Evolutionary conservation across 2,113 vertebrate species (phyloP).

Genomic region (Thoracochromis brauschi): DNA sequence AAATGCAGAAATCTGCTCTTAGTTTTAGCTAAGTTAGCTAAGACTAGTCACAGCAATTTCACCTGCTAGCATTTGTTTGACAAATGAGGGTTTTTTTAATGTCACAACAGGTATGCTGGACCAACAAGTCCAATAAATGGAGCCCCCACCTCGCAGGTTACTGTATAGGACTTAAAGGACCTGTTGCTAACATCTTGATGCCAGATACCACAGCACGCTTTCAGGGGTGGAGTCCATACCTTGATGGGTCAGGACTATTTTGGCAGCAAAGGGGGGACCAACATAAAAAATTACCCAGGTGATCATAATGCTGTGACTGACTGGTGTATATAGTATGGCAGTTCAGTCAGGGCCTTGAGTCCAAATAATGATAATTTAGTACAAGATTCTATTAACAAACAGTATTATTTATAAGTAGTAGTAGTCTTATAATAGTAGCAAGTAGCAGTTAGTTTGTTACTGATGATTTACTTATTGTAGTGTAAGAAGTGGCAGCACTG

Average conservation of each 20-base stretch:
- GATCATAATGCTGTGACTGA: not conserved
- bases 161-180: not conserved
- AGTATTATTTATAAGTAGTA: not conserved
- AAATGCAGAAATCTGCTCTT: rapidly evolving
- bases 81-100: rapidly evolving
- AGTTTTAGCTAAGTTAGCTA: not conserved
- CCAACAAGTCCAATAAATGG: not conserved
- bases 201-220: rapidly evolving
- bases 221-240: not conserved
- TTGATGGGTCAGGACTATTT: not conserved
- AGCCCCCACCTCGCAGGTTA: not conserved
- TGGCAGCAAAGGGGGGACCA: not conserved
- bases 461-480: not conserved
- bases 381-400: not conserved
- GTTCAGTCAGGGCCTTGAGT: not conserved
- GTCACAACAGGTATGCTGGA: not conserved
- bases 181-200: not conserved
- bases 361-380: not conserved
- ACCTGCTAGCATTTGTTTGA: not conserved
- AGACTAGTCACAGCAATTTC: not conserved
- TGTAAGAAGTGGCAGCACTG: not conserved
- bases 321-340: not conserved
- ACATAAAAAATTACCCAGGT: not conserved
- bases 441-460: not conserved
- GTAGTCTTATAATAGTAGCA: not conserved